phyloP scores from a whole-genome alignment of 2,113 vertebrate species.

The Sander vitreus region DNA sequence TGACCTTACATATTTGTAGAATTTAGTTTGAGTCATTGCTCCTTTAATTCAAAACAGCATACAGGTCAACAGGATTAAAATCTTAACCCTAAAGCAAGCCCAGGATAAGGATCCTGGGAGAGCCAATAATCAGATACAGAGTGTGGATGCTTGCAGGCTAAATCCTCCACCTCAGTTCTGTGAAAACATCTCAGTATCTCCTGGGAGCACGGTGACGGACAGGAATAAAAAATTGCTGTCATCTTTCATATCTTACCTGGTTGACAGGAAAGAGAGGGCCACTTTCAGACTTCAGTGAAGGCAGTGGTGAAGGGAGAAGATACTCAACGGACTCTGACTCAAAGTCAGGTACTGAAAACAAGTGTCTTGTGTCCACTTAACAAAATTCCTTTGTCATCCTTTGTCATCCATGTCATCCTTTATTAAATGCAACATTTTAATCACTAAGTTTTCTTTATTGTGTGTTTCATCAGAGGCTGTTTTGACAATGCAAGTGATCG shows the following conservation, averaged over 20 bases:
- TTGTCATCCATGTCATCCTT: background rate
- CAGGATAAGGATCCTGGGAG: slow-evolving; percentile 75
- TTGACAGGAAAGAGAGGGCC: slow-evolving; percentile 78
- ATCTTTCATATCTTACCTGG: slow-evolving; percentile 54
- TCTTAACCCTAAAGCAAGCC: slow-evolving; percentile 79
- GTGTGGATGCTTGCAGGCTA: slow-evolving; percentile 58
- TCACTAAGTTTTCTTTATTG: background rate
- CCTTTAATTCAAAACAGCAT: slow-evolving; percentile 43
- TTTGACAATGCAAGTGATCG: background rate
- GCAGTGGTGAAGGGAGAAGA: slow-evolving; percentile 76
- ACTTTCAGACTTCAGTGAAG: slow-evolving; percentile 78
- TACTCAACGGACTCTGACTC: slow-evolving; percentile 82
- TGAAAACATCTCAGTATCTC: slow-evolving; percentile 53
- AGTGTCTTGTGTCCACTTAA: background rate
- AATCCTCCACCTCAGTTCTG: slow-evolving; percentile 46
- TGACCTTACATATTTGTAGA: slow-evolving; percentile 10
- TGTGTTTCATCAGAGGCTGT: background rate
- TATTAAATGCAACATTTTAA: background rate
- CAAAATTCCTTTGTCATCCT: background rate
- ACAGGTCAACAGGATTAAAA: slow-evolving; percentile 80
- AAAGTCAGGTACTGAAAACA: slow-evolving; percentile 76
- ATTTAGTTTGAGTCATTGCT: slow-evolving; percentile 20
- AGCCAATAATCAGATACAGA: slow-evolving; percentile 76
- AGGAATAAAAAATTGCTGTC: slow-evolving; percentile 47
- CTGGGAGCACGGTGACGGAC: slow-evolving; percentile 1